Evolutionary conservation across 92 coral and sea anemone genomes (phyloP).

Genomic region (Pocillopora grandis): DNA sequence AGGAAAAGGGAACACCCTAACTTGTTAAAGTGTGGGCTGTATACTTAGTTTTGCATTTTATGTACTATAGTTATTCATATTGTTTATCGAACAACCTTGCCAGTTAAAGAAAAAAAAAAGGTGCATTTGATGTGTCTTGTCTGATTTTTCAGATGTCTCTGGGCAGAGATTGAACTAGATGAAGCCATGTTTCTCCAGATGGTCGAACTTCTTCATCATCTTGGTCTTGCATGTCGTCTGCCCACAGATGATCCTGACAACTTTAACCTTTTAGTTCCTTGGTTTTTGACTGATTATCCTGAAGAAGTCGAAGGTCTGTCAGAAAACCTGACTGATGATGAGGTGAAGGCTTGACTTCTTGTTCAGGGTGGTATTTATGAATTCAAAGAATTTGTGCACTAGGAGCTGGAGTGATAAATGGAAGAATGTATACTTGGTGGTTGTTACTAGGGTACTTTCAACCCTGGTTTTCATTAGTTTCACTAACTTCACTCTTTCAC

Average conservation of each 20-base stretch:
- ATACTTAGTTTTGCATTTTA: too few relatives aligned
- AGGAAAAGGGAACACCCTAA: too few relatives aligned
- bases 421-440: too few relatives aligned
- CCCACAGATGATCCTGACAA: constrained; percentile 44
- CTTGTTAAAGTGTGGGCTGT: too few relatives aligned
- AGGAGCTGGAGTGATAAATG: background rate
- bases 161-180: constrained; percentile 73
- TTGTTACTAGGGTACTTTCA: too few relatives aligned
- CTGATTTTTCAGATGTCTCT: constrained; percentile 65
- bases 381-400: background rate
- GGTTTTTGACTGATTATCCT: constrained; percentile 68
- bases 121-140: background rate
- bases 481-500: too few relatives aligned
- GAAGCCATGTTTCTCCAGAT: constrained; percentile 66
- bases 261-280: constrained; percentile 68
- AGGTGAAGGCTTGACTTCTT: constrained; percentile 7
- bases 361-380: background rate
- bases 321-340: background rate
- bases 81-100: too few relatives aligned
- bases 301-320: background rate
- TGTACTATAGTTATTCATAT: too few relatives aligned
- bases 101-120: too few relatives aligned
- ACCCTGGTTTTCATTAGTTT: too few relatives aligned
- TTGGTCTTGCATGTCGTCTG: constrained; percentile 90
- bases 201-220: constrained; percentile 67